Evolutionary conservation across 2,113 vertebrate genomes (phyloP).

Genomic region (Macrotis lagotis): DNA sequence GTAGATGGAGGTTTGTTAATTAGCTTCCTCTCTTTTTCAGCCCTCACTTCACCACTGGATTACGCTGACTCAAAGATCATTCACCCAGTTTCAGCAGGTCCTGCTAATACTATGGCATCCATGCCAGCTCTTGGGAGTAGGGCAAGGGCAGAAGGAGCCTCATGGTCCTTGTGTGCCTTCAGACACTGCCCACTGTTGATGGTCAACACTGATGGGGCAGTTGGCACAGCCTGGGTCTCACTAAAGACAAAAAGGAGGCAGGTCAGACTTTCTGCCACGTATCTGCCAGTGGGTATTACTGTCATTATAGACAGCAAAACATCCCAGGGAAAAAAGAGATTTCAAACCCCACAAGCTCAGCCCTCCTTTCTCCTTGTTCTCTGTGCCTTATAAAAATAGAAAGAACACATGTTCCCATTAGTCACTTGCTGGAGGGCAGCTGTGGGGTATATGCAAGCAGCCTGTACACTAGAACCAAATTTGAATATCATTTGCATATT

Average conservation of each 20-base stretch:
- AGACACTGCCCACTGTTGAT: fast-evolving
- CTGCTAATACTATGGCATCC: neutral
- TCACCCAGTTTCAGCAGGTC: neutral
- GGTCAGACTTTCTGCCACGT: neutral
- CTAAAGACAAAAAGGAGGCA: neutral
- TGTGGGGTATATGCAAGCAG: conserved; percentile 83
- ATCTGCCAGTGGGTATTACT: conserved; percentile 49
- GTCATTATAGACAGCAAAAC: conserved; percentile 49
- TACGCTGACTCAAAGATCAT: neutral
- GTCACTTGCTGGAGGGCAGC: conserved; percentile 85
- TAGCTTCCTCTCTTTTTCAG: neutral
- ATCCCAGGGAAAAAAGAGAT: conserved; percentile 58
- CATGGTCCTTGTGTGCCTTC: neutral
- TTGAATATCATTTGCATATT: conserved; percentile 86
- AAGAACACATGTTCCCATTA: conserved; percentile 87
- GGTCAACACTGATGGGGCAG: fast-evolving
- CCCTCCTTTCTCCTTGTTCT: conserved; percentile 67
- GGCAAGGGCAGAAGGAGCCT: neutral
- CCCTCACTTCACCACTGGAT: neutral
- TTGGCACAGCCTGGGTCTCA: neutral
- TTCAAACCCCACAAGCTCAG: conserved; percentile 45
- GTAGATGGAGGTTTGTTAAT: neutral
- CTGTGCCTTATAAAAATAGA: conserved; percentile 79
- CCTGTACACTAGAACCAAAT: conserved; percentile 73
- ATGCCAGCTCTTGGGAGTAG: neutral